Base-by-base conservation (phyloP, 1,140 invertebrate genomes). In the Drosophila arawakana region DNA sequence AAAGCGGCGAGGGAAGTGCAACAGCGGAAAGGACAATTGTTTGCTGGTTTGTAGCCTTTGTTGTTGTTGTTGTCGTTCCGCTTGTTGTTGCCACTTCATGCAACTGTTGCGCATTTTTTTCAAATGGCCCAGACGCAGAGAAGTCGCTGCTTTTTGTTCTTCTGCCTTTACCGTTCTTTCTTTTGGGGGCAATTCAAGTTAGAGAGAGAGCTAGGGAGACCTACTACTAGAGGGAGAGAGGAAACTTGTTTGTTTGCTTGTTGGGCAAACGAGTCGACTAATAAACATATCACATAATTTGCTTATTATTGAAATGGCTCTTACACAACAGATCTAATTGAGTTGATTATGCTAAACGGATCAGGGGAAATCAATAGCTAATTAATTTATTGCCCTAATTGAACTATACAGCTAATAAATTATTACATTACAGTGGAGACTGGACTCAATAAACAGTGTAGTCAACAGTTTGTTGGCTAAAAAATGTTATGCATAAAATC, bases 61-160 rank as follows among this genome's bases (percentile, higher is more conserved):
- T 44, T 30, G 61, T 35, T 73, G 81, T 68, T 84, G 80, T 46
- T 46, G 63, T 44, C 69, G 81, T 66, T 84, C 77, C 41, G 46
- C 59, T 44, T 49, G 59, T 37, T 52, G 63, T 18, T 66, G 49
- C 44, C 60, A 44, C 81, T 73, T 62, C 73, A 80, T 86, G 83
- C 83, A 86, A 86, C 83, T 86, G 83, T 86, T 86, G 83, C 83
- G 83, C 83, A 86, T 86, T 86, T 86, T 86, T 86, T 86, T 76
- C 62, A 85, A 85, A 76, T 82, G 82, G 72, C 69, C 69, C 46
- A 67, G 37, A 15, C 30, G 18, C 4, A 80, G 47, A 62, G 61
- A 73, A 68, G 69, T 43, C 54, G 37, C 61, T 52, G 62, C 39
- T 47, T 43, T 10, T 4, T 73, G 63, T 78, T 76, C 55, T 81